Evolutionary conservation across 2,888 invertebrate genomes (phyloP).

Genomic region (Caenorhabditis sp.): DNA sequence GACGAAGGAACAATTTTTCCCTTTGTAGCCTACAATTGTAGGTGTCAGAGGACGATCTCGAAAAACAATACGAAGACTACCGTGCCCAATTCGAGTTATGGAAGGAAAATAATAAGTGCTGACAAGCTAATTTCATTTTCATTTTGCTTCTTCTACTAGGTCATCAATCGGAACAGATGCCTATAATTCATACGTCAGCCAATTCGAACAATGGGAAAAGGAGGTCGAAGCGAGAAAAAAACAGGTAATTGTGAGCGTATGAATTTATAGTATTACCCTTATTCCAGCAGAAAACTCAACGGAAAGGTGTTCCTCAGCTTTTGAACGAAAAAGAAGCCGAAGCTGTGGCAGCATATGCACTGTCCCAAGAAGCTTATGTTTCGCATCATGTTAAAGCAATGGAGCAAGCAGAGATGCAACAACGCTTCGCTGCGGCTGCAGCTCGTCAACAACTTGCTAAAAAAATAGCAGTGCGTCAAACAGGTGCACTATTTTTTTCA

Average conservation of each 20-base stretch:
- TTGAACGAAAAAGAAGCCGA: conserved; percentile 48
- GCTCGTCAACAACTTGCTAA: conserved; percentile 35
- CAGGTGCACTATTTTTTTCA: no score
- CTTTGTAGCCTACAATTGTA: no score
- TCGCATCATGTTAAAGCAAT: conserved; percentile 71
- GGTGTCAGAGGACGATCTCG: conserved; percentile 73
- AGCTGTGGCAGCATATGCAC: conserved; percentile 60
- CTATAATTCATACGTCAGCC: conserved; percentile 75
- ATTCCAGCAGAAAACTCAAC: background rate
- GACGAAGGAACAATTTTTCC: no score
- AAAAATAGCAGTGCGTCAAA: conserved; percentile 5
- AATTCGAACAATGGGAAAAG: conserved; percentile 77
- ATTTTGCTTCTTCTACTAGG: no score
- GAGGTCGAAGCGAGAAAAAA: conserved; percentile 73
- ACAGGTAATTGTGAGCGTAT: conserved; percentile 54
- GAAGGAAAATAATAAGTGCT: conserved; percentile 78
- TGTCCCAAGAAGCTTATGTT: conserved; percentile 69
- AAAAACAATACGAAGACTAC: conserved; percentile 77
- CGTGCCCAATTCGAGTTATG: conserved; percentile 76
- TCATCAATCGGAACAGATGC: conserved; percentile 74
- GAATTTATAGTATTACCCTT: background rate
- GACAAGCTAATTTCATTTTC: conserved; percentile 15
- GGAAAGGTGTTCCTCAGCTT: no score
- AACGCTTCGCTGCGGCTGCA: conserved; percentile 38
- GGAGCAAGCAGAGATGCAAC: conserved; percentile 51